These are phyloP conservation scores for Megathymus violae DNA, from an alignment of 1,140 invertebrate species.

Conservation along the genomic window DNA sequence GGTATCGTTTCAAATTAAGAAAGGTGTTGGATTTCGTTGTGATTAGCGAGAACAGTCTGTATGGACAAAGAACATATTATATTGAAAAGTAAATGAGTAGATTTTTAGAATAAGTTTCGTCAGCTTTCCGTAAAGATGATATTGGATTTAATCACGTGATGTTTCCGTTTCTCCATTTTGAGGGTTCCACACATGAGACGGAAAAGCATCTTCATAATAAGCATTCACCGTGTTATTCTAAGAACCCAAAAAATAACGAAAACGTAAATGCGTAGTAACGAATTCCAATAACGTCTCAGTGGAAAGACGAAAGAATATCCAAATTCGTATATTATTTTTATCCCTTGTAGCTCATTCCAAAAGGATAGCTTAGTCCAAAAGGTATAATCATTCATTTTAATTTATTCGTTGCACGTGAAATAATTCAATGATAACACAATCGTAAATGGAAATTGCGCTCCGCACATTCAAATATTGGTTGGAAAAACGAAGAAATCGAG, in stretches of 20 bases:
- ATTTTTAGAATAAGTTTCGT: too few relatives aligned
- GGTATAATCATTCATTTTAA: not conserved
- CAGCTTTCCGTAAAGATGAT: too few relatives aligned
- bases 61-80: not conserved
- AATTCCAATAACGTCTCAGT: too few relatives aligned
- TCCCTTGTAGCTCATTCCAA: not conserved
- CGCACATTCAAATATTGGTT: slow-evolving; percentile 1
- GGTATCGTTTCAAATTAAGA: not conserved
- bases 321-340: too few relatives aligned
- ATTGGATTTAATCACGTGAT: too few relatives aligned
- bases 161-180: too few relatives aligned
- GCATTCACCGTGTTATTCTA: too few relatives aligned
- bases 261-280: too few relatives aligned
- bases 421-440: slow-evolving; percentile 4
- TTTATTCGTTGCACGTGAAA: not conserved
- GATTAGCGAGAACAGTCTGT: not conserved
- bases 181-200: too few relatives aligned
- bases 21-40: not conserved
- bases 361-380: not conserved
- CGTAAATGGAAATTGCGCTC: slow-evolving; percentile 2
- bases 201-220: not conserved
- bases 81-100: not conserved
- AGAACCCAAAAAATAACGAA: too few relatives aligned
- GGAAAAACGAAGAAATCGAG: slow-evolving; percentile 6
- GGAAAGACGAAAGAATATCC: too few relatives aligned